Conservation (phyloP, 2,888 invertebrate species). For the Tyria jacobaeae region DNA sequence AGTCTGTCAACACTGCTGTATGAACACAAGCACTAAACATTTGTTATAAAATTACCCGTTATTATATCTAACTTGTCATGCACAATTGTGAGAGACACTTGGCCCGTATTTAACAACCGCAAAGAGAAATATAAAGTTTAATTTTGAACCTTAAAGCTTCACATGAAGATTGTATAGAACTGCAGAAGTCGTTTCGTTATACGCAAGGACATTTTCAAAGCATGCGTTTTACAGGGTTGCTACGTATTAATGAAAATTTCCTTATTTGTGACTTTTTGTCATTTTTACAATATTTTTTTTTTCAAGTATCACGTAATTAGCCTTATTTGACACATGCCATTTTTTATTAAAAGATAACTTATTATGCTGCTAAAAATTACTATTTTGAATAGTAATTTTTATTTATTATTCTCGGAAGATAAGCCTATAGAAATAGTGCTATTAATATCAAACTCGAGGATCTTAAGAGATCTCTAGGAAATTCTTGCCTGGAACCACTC, state of each 20-base stretch:
- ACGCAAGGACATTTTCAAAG: slow-evolving; percentile 68
- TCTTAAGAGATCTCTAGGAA: no score
- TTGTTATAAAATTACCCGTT: slow-evolving; percentile 51
- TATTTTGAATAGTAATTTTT: no score
- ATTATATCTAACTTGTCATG: slow-evolving; percentile 52
- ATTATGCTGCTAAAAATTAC: no score
- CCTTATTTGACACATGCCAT: no score
- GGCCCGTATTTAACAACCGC: not conserved
- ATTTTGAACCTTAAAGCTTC: slow-evolving; percentile 30
- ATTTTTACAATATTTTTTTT: no score
- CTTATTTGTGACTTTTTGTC: no score
- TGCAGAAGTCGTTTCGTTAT: slow-evolving; percentile 30
- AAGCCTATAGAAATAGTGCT: no score
- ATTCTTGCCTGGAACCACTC: no score
- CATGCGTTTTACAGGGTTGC: slow-evolving; percentile 45
- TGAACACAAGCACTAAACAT: slow-evolving; percentile 42
- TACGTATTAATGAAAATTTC: not conserved
- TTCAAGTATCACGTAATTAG: no score
- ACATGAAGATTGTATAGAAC: slow-evolving; percentile 18
- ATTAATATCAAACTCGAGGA: no score
- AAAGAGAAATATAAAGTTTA: not conserved
- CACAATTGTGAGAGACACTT: slow-evolving; percentile 40
- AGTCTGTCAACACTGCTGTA: slow-evolving; percentile 41
- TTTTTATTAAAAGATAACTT: no score
- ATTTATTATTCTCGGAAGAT: no score